Evolutionary conservation across 2,113 vertebrate species (phyloP).

Genomic region (Oreochromis spilurus): DNA sequence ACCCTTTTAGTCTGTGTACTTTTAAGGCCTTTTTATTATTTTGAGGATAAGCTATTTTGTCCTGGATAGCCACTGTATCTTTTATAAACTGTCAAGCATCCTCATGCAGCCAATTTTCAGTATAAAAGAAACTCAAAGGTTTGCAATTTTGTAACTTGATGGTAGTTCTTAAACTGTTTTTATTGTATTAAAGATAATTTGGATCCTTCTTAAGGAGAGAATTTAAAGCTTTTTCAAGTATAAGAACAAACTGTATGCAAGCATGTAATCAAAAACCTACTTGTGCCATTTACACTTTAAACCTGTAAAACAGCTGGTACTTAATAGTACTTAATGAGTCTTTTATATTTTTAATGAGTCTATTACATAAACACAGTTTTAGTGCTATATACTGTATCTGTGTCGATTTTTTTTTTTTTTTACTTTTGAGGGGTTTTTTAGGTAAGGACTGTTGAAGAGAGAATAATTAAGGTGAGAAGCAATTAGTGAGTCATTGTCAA

Average conservation of each 20-base stretch:
- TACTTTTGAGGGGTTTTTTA: not conserved
- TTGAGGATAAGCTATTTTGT: not conserved
- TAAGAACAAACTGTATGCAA: not conserved
- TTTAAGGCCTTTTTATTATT: not conserved
- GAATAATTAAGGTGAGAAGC: conserved; percentile 7
- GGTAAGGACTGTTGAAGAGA: conserved; percentile 1
- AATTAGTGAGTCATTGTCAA: conserved; percentile 29
- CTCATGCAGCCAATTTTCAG: not conserved
- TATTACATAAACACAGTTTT: not conserved
- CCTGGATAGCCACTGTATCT: fast-evolving
- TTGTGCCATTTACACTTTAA: not conserved
- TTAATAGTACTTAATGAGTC: not conserved
- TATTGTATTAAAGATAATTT: not conserved
- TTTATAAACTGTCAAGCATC: not conserved
- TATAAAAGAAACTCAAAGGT: not conserved
- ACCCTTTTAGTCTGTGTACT: not conserved
- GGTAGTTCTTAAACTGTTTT: not conserved
- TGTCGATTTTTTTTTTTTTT: not conserved
- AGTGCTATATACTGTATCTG: not conserved
- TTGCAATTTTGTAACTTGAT: not conserved
- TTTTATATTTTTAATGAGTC: not conserved
- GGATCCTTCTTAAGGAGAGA: not conserved
- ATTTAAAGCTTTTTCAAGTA: not conserved
- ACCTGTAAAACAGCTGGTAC: not conserved
- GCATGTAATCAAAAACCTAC: not conserved